Evolutionary conservation across 2,113 vertebrate genomes (phyloP).

Genomic region (Carassius auratus): DNA sequence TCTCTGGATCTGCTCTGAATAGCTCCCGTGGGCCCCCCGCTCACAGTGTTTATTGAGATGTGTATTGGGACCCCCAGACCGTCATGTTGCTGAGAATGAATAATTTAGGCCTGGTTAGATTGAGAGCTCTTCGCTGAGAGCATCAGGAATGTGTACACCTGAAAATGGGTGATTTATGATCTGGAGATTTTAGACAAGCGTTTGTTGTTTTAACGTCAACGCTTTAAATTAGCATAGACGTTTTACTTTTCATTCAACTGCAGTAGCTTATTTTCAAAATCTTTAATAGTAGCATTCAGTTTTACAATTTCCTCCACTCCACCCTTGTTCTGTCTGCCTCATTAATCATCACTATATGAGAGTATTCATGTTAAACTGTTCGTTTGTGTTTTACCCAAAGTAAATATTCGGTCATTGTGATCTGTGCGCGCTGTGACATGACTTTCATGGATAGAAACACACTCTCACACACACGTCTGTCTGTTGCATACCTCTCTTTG

Average conservation of each 20-base stretch:
- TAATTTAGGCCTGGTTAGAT: conserved; percentile 38
- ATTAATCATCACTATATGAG: conserved; percentile 27
- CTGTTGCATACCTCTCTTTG: conserved; percentile 50
- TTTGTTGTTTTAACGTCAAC: conserved; percentile 24
- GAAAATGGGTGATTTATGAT: conserved; percentile 34
- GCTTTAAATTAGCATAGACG: background rate
- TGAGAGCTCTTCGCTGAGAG: conserved; percentile 29
- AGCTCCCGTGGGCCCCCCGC: conserved; percentile 36
- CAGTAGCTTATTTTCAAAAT: too few relatives aligned
- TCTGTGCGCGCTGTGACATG: conserved; percentile 36
- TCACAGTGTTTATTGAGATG: conserved; percentile 50
- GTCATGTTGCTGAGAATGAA: conserved; percentile 21
- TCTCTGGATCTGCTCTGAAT: conserved; percentile 5
- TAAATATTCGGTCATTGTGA: conserved; percentile 15
- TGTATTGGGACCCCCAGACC: conserved; percentile 53
- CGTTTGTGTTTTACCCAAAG: background rate
- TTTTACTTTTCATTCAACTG: background rate
- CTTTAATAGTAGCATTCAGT: background rate
- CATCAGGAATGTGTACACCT: conserved; percentile 17
- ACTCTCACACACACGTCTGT: conserved; percentile 21
- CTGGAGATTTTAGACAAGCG: conserved; percentile 19
- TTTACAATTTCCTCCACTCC: background rate
- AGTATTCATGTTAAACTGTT: conserved; percentile 9
- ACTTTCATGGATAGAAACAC: conserved; percentile 13
- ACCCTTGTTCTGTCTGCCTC: conserved; percentile 19